Conservation (phyloP, 2,113 vertebrate genomes). For the Synodontis membranacea region DNA sequence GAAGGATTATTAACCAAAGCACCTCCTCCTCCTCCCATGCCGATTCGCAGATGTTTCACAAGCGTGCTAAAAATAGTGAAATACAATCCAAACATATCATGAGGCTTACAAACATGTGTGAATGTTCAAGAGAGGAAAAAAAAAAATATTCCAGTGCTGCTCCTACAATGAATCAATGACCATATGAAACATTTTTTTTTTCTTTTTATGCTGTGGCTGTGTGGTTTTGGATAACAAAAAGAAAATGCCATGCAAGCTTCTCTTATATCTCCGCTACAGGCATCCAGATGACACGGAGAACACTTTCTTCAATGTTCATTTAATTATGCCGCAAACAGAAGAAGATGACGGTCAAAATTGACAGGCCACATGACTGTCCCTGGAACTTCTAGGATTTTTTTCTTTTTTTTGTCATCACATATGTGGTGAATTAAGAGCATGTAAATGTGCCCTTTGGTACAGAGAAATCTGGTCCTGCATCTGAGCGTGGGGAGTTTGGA, state of each 20-base stretch:
- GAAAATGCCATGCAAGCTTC: conserved; percentile 27
- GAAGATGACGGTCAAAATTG: conserved; percentile 16
- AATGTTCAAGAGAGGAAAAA: conserved; percentile 29
- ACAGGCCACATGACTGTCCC: conserved; percentile 46
- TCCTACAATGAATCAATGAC: conserved; percentile 28
- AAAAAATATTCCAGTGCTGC: conserved; percentile 14
- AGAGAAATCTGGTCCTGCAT: conserved; percentile 47
- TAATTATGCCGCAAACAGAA: conserved; percentile 39
- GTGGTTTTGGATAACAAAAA: conserved; percentile 41
- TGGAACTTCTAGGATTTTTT: conserved; percentile 46
- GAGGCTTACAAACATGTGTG: conserved; percentile 31
- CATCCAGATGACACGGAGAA: conserved; percentile 44
- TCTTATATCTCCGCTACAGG: conserved; percentile 15
- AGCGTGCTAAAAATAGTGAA: conserved; percentile 37
- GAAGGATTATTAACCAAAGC: conserved; percentile 5
- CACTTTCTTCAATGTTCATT: conserved; percentile 43
- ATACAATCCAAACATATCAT: conserved; percentile 32
- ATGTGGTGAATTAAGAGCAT: conserved; percentile 54
- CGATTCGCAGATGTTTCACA: conserved; percentile 31
- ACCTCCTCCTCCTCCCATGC: conserved; percentile 5
- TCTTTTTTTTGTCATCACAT: conserved; percentile 49
- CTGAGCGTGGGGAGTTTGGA: conserved; percentile 34
- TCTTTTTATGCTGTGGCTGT: conserved; percentile 1
- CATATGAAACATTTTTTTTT: conserved; percentile 24
- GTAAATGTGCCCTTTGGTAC: conserved; percentile 55